Base-by-base conservation (phyloP, 2,113 vertebrate genomes). In the Albula glossodonta region DNA sequence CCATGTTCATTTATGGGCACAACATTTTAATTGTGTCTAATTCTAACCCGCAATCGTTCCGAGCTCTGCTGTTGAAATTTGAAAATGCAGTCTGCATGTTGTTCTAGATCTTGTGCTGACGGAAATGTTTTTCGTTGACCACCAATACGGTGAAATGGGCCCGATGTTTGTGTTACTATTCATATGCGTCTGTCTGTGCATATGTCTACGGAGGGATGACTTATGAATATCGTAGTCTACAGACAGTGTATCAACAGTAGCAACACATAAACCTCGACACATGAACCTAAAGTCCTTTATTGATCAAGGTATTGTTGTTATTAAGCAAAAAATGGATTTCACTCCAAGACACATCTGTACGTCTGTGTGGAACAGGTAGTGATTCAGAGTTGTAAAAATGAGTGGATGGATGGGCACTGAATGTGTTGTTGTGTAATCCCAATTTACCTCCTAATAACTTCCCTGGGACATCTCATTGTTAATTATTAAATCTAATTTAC, bases 101-200 rank as follows among this genome's bases (percentile, higher is more conserved):
- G 51, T 77, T 53, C 0, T 66, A 74, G 22, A 31, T 74, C 5
- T 8, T 8, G 70, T 84, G 51, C 25, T 78, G 17, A 52, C 49
- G 25, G 48, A 57, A 70, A 49, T 50, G 48, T 83, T 15, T 51
- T 83, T 83, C 19, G 48, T 83, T 70, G 52, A 70, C 1, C 50
- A 91, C 86, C 17, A 85, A 78, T 83, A 87, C 89, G 87, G 81
- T 89, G 90, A 89, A 88, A 80, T 90, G 93, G 91, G 92, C 91
- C 93, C 89, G 81, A 85, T 90, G 89, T 89, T 89, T 86, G 82
- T 83, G 83, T 60, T 90, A 89, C 91, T 92, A 89, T 94, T 93
- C 91, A 90, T 93, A 93, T 94, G 93, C 92, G 91, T 91, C 91
- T 93, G 91, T 93, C 93, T 93, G 92, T 91, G 91, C 92, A 88